These are phyloP conservation scores for Halcyon smyrnensis DNA, from an alignment of 2,797 vertebrate genomes.

Conservation along the genomic window DNA sequence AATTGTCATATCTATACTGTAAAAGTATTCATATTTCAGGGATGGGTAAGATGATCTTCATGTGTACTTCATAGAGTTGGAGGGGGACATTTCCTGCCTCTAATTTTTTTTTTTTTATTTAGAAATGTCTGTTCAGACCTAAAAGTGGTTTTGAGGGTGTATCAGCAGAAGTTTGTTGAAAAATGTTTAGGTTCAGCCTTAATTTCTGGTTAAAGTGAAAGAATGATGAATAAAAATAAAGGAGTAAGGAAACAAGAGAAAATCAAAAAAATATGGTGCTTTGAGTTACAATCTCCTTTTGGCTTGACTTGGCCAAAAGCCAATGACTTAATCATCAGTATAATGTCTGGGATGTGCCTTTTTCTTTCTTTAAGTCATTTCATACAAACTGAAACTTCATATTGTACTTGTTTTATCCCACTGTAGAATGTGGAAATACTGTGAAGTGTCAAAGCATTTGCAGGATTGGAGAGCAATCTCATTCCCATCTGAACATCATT, in stretches of 20 bases:
- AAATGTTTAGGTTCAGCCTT: not conserved
- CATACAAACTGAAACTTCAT: not conserved
- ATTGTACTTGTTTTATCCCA: not conserved
- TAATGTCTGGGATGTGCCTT: not conserved
- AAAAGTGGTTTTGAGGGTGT: not conserved
- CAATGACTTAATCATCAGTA: not conserved
- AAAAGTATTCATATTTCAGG: not conserved
- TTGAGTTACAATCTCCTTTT: not conserved
- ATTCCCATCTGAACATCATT: slow-evolving; percentile 33
- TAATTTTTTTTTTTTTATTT: not conserved
- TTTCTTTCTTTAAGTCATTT: not conserved
- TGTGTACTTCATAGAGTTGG: not conserved
- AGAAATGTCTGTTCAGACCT: not conserved
- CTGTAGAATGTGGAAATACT: slow-evolving; percentile 25
- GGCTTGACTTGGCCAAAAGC: not conserved
- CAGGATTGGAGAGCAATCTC: not conserved
- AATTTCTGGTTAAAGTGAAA: not conserved
- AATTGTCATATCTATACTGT: not conserved
- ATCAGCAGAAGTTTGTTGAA: not conserved
- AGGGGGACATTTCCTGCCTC: not conserved
- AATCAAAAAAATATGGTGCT: not conserved
- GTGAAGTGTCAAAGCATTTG: slow-evolving; percentile 18
- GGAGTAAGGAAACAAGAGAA: not conserved
- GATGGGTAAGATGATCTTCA: not conserved
- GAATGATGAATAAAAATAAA: not conserved